phyloP scores from a whole-genome alignment of 1,140 invertebrate species.

The Drosophila pruinosa region DNA sequence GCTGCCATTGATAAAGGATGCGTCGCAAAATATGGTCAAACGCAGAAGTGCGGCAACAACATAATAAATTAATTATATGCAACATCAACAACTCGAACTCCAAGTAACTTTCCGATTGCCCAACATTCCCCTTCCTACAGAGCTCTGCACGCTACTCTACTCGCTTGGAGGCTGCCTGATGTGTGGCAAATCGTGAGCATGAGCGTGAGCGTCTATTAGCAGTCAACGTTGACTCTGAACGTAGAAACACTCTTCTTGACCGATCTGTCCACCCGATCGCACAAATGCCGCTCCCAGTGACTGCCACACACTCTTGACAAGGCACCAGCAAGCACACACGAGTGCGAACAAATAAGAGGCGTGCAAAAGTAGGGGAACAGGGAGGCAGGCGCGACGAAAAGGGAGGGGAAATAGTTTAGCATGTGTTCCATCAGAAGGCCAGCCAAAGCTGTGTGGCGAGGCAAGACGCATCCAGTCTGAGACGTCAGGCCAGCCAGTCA shows the following conservation, averaged over 20 bases:
- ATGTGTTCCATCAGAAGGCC: slow-evolving; percentile 65
- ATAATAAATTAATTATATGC: slow-evolving; percentile 82
- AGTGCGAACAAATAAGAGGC: slow-evolving; percentile 75
- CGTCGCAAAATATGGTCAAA: slow-evolving; percentile 63
- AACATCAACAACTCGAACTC: slow-evolving; percentile 64
- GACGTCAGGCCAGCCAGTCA: slow-evolving; percentile 54
- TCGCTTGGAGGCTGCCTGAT: slow-evolving; percentile 29
- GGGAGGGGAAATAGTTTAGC: slow-evolving; percentile 65
- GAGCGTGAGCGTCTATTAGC: slow-evolving; percentile 77
- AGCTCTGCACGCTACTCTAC: neutral
- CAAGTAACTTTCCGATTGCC: neutral
- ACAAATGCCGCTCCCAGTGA: slow-evolving; percentile 26
- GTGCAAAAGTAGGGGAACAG: slow-evolving; percentile 26
- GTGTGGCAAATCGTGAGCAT: slow-evolving; percentile 73
- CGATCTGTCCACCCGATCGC: slow-evolving; percentile 5
- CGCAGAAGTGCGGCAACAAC: slow-evolving; percentile 70
- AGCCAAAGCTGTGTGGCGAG: slow-evolving; percentile 5
- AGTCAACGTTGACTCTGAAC: slow-evolving; percentile 76
- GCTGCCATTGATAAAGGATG: slow-evolving; percentile 15
- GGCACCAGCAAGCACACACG: slow-evolving; percentile 55
- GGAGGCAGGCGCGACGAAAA: neutral
- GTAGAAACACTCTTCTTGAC: slow-evolving; percentile 16
- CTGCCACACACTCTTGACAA: slow-evolving; percentile 51
- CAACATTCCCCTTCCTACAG: neutral
- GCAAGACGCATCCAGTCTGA: slow-evolving; percentile 19